phyloP scores from a whole-genome alignment of 2,113 vertebrate genomes.

The Catharus minimus region DNA sequence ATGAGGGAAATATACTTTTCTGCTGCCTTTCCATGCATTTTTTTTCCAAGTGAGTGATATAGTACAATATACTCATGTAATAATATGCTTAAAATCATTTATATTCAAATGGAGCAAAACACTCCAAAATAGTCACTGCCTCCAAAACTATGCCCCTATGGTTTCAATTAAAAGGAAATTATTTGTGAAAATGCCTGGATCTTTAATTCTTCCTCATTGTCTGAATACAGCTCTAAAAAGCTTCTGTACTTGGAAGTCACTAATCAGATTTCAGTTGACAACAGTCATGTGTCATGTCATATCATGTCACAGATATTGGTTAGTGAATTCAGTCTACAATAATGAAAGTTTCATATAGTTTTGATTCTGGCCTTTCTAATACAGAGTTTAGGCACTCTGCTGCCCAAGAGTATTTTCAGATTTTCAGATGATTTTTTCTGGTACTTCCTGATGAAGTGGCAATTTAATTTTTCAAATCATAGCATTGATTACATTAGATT shows the following conservation, averaged over 20 bases:
- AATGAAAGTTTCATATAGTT: background rate
- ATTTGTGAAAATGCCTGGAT: conserved; percentile 35
- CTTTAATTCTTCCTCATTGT: background rate
- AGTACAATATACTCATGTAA: background rate
- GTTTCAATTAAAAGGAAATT: conserved; percentile 53
- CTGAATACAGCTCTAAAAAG: conserved; percentile 21
- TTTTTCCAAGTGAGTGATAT: background rate
- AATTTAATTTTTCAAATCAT: background rate
- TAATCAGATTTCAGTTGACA: conserved; percentile 22
- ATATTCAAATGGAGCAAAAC: background rate
- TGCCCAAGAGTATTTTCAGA: background rate
- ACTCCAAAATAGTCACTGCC: background rate
- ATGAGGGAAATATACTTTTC: conserved; percentile 16
- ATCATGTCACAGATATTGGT: background rate
- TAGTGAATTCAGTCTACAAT: background rate
- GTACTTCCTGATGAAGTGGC: background rate
- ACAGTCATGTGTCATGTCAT: background rate
- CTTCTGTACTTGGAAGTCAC: conserved; percentile 29
- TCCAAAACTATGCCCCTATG: background rate
- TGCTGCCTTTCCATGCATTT: background rate
- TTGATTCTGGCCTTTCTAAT: background rate
- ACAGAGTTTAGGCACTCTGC: background rate
- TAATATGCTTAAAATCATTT: conserved; percentile 31
- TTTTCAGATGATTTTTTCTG: background rate
- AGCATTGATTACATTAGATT: background rate